Evolutionary conservation across 1,140 invertebrate species (phyloP).

Genomic region (Marisa cornuarietis): DNA sequence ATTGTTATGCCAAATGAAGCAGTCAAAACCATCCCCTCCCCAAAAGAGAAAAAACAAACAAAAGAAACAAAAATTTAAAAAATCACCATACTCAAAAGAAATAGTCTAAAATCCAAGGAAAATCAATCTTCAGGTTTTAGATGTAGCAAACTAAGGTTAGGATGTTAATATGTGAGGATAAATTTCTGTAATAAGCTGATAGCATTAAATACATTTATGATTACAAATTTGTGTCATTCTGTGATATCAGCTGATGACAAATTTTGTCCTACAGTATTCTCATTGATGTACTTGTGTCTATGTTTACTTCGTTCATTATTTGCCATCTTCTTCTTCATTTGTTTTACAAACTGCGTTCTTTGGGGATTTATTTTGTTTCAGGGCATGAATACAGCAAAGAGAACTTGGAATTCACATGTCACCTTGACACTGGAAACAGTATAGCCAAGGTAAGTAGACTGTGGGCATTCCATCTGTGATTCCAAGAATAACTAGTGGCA

Average conservation of each 20-base stretch:
- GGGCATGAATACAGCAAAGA: slow-evolving; percentile 55
- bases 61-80: no score
- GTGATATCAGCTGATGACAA: neutral
- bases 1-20: neutral
- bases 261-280: neutral
- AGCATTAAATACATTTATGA: neutral
- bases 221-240: neutral
- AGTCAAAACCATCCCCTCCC: neutral
- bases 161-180: neutral
- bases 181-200: no score
- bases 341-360: neutral
- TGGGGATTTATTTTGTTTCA: slow-evolving; percentile 26
- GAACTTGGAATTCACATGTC: slow-evolving; percentile 50
- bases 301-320: neutral
- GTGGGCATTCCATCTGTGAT: neutral
- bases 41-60: neutral
- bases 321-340: neutral
- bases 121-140: no score
- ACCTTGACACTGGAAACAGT: slow-evolving; percentile 47
- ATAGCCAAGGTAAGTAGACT: slow-evolving; percentile 34
- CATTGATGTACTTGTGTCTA: neutral
- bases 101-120: no score
- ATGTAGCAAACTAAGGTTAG: no score
- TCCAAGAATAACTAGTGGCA: neutral
- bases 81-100: no score